Evolutionary conservation across 2,113 vertebrate genomes (phyloP).

Genomic region (Phasianus colchicus): DNA sequence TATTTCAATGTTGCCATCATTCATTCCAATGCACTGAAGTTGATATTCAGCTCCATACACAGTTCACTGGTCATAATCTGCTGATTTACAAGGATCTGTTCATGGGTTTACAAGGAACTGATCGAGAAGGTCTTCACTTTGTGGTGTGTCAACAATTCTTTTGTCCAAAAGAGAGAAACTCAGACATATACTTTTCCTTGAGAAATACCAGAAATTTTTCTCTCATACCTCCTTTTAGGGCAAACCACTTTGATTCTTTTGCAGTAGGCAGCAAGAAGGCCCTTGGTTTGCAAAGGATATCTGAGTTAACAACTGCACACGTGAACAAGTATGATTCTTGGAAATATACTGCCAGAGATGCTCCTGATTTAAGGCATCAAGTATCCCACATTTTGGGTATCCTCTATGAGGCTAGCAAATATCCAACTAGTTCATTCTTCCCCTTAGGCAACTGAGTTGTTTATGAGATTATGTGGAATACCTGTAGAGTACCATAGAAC

Average conservation of each 20-base stretch:
- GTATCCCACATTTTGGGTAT: not conserved
- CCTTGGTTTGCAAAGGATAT: not conserved
- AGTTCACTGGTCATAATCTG: no score
- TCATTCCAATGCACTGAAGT: no score
- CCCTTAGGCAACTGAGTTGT: fast-evolving
- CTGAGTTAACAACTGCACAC: not conserved
- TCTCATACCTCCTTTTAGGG: not conserved
- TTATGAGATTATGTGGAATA: not conserved
- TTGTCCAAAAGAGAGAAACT: not conserved
- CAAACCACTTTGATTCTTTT: not conserved
- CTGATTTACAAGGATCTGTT: no score
- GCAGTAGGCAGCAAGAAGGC: not conserved
- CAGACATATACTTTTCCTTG: not conserved
- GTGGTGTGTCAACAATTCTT: not conserved
- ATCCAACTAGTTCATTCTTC: not conserved
- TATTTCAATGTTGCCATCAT: no score
- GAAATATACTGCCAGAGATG: not conserved
- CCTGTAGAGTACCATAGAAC: fast-evolving
- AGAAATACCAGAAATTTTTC: not conserved
- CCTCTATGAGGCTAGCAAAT: not conserved
- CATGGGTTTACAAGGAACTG: no score
- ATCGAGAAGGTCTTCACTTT: no score
- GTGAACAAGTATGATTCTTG: not conserved
- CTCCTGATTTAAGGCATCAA: not conserved
- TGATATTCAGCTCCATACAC: no score